Evolutionary conservation across 2,888 invertebrate genomes (phyloP), one percentile per base, ranked within the genome.

Genomic region (Troilus luridus): DNA sequence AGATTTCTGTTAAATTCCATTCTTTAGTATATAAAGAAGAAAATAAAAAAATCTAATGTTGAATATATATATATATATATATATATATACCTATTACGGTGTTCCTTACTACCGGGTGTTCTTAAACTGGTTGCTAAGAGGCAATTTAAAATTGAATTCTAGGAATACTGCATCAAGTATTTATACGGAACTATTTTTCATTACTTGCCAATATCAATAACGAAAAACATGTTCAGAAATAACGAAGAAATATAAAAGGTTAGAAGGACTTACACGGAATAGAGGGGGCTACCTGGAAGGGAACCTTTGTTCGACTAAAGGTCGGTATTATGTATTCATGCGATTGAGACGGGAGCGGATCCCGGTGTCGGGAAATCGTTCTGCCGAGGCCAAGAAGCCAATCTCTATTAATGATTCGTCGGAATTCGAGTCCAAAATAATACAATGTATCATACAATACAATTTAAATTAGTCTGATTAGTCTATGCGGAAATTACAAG

Each of bases 231-330:
- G n/a, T 19, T 62, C 21, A 21, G 62, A 10, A 10, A 10, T 64
- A n/a, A 64, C 11, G 10, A 64, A 64, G n/a, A 27, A 12, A 72
- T 17, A 77, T 41, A 77, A 77, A 8, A 24, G 14, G 10, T 8
- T 41, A 8, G 12, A 8, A 0, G 7, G 27, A 77, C 9, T 7
- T 67, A 5, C 17, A 77, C 41, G 9, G 85, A 58, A 19, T 56
- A 41, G 54, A 21, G 41, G 2, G 0, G 21, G 54, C 2, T 81
- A 56, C 85, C 56, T 12, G 7, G 85, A 85, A 85, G 85, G 14
- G 56, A 56, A 85, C 85, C 56, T 85, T 85, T 85, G 41, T 85
- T 85, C n/a, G 21, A 85, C 21, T 85, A 85, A 85, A 85, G 85
- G 85, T 85, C n/a, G n/a, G 11, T 56, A 58, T 85, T 85, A 85